Conservation (phyloP, 2,888 invertebrate genomes). For the Zaprionus bogoriensis region DNA sequence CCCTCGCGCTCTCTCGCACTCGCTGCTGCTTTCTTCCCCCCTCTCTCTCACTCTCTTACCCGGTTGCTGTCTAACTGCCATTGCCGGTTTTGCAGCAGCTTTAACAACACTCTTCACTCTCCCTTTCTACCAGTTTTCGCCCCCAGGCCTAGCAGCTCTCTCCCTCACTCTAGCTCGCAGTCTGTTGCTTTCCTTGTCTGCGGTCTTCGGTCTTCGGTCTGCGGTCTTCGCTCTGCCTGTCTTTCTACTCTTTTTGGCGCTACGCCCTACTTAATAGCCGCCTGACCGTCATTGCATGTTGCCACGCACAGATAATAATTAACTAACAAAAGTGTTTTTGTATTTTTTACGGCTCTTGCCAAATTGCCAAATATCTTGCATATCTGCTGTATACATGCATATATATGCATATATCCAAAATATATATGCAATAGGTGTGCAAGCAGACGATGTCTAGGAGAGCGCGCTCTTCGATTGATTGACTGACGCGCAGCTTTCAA, state of each 20-base stretch:
- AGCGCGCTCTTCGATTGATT: constrained; percentile 14
- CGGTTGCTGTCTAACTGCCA: neutral
- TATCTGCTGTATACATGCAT: neutral
- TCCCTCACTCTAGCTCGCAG: constrained; percentile 1
- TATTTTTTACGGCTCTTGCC: constrained; percentile 16
- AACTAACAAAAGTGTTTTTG: constrained; percentile 31
- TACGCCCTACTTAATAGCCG: constrained; percentile 57
- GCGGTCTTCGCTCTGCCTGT: neutral
- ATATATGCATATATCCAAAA: neutral
- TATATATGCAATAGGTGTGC: neutral
- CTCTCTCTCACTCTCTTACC: neutral
- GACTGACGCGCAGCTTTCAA: constrained; percentile 26
- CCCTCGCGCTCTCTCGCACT: neutral
- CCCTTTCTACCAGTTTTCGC: constrained; percentile 22
- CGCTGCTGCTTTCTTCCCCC: neutral
- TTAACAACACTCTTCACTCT: constrained; percentile 24
- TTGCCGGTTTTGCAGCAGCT: neutral
- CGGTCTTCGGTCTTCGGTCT: neutral
- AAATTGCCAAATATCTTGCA: constrained; percentile 25
- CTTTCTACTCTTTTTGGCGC: constrained; percentile 25
- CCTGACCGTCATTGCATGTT: constrained; percentile 48
- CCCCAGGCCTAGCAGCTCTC: neutral
- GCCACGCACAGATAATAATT: constrained; percentile 38
- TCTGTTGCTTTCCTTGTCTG: neutral
- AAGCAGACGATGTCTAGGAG: too few relatives aligned